phyloP scores from a whole-genome alignment of 2,797 vertebrate species.

The Chromis chromis region DNA sequence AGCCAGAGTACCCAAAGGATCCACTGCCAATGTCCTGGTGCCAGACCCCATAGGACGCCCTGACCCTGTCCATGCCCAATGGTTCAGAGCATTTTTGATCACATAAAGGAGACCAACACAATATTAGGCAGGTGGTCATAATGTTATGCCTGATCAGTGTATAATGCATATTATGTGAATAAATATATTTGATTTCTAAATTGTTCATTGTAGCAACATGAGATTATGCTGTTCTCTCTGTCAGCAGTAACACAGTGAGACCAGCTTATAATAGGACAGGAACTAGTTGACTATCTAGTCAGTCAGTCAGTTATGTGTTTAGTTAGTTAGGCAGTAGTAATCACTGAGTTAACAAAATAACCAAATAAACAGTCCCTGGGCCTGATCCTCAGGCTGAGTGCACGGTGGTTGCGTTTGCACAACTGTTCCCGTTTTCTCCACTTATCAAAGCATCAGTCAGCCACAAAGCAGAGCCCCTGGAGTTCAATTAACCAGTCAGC shows the following conservation, averaged over 20 bases:
- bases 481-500: conserved; percentile 72
- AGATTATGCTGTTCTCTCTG: neutral
- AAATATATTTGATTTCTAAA: neutral
- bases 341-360: conserved; percentile 17
- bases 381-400: conserved; percentile 18
- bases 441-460: conserved; percentile 68
- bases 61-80: no score
- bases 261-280: neutral
- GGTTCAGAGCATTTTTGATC: no score
- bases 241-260: neutral
- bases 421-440: conserved; percentile 52
- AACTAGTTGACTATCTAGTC: neutral
- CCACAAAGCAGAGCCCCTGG: conserved; percentile 63
- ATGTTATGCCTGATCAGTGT: no score
- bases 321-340: neutral
- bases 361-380: conserved; percentile 32
- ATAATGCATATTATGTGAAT: no score
- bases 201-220: neutral
- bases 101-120: no score
- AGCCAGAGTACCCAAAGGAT: no score
- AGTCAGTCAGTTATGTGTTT: neutral
- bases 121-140: no score
- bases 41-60: no score
- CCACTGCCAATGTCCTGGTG: no score
- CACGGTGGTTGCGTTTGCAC: conserved; percentile 18